Base-by-base conservation (phyloP, 1,140 invertebrate genomes). In the Drosophila pandora region DNA sequence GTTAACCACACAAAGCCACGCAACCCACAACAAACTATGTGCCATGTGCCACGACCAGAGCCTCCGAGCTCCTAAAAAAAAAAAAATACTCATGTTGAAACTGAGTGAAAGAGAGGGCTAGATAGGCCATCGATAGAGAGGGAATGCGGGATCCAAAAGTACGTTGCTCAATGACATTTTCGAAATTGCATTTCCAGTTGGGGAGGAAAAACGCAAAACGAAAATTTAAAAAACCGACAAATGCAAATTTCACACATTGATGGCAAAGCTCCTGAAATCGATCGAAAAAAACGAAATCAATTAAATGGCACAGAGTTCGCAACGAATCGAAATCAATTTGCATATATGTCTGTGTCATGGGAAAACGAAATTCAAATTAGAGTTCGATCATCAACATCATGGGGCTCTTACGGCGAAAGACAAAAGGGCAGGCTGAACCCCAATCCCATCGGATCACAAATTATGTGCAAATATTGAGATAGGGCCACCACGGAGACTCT, bases 301-400 rank as follows among this genome's bases (percentile, higher is more conserved):
- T 81, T 77, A 84, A 87, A 87, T 81, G 78, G 60, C 63, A 81
- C 77, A 78, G 67, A 62, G 57, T 82, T 68, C 58, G 79, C 79
- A 63, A 77, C 53, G 28, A 55, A 58, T 10, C 53, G 13, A 56
- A 55, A 32, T 23, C 17, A 34, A 72, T 72, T 72, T 83, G 76
- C 80, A 81, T 17, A 17, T 81, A 73, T 68, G 65, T 56, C 57
- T 57, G 47, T 75, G 76, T 58, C 73, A 58, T 60, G 68, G 53
- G 34, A 71, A 70, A 65, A 62, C 41, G 59, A 56, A 48, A 57
- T 67, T 69, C 25, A 57, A 60, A 60, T 52, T 60, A 28, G 47
- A 50, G 62, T 25, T 60, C 57, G 57, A 50, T 64, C 34, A 64
- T 64, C 41, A 17, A 17, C 17, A n/a, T 37, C 5, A 12, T 37